Evolutionary conservation across 2,888 invertebrate species (phyloP), one percentile per base, ranked within the genome.

Genomic region (Apoda limacodes): DNA sequence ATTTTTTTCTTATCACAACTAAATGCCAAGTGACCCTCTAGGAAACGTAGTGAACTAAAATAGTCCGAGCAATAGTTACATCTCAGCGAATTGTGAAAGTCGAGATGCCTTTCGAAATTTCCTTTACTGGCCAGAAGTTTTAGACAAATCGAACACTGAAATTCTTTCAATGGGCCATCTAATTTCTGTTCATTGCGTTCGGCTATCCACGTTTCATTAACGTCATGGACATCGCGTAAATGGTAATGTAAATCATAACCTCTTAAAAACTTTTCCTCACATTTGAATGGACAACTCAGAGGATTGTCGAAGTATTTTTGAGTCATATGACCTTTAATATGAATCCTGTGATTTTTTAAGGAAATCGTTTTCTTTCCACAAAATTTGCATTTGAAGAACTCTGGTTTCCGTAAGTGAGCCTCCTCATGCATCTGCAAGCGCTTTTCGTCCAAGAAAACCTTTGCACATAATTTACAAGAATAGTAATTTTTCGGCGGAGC

Each of bases 21-120:
- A 44, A 70, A 81, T 0, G 59, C 56, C n/a, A 78, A 42, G 39
- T 82, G 82, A 0, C 81, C 81, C 34, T 81, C 80, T 13, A 81
- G 50, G 54, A 81, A 82, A 22, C 67, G 52, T 21, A 64, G 56
- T 4, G 66, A 55, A 45, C 64, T 71, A 47, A 82, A 82, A 52
- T 69, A 75, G 29, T 75, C 74, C 36, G 65, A 75, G 48, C 82
- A 82, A 46, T 82, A 82, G 51, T 81, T 81, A 49, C 82, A 82
- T 10, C 81, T 49, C 28, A 82, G 48, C 0, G 72, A 58, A 44
- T 82, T 82, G 51, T 82, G 82, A 43, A 76, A 81, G 43, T 81
- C 80, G 22, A 82, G 55, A 40, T 82, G 82, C 13, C 80, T 56
- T 40, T 81, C 76, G 42, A 60, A 82, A 46, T 78, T 80, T n/a